phyloP scores from a whole-genome alignment of 2,113 vertebrate species.

The Cavia aperea region DNA sequence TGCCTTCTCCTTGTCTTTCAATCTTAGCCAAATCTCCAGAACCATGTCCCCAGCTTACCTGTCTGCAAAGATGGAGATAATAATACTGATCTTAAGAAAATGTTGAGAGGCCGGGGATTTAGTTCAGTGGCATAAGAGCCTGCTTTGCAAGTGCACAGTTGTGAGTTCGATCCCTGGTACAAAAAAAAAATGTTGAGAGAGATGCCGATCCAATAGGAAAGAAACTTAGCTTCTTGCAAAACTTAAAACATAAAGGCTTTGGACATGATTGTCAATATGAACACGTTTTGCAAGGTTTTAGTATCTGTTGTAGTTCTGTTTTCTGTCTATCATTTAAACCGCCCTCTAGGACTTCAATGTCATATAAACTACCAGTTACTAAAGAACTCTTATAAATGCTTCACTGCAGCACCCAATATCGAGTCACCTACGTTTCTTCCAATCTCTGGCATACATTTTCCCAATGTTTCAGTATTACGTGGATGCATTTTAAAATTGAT shows the following conservation, averaged over 20 bases:
- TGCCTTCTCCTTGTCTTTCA: not conserved
- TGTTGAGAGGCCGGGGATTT: not conserved
- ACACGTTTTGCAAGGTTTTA: not conserved
- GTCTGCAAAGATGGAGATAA: not conserved
- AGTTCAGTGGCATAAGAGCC: too few relatives aligned
- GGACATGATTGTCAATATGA: not conserved
- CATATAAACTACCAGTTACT: not conserved
- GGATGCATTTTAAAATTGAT: not conserved
- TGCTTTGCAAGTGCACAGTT: too few relatives aligned
- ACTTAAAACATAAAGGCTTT: not conserved
- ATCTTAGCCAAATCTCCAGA: not conserved
- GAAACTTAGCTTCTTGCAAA: not conserved
- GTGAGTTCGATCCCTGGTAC: too few relatives aligned
- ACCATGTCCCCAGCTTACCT: not conserved
- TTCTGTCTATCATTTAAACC: not conserved
- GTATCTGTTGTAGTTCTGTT: not conserved
- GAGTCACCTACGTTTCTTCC: not conserved
- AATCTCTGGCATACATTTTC: not conserved
- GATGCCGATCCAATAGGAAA: not conserved
- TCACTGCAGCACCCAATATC: not conserved
- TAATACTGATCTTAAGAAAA: not conserved
- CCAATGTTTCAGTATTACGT: not conserved
- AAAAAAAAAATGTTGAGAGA: not conserved
- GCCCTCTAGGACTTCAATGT: not conserved
- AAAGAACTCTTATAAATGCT: not conserved